Evolutionary conservation across 2,888 invertebrate species (phyloP).

Genomic region (Erebia ligea): DNA sequence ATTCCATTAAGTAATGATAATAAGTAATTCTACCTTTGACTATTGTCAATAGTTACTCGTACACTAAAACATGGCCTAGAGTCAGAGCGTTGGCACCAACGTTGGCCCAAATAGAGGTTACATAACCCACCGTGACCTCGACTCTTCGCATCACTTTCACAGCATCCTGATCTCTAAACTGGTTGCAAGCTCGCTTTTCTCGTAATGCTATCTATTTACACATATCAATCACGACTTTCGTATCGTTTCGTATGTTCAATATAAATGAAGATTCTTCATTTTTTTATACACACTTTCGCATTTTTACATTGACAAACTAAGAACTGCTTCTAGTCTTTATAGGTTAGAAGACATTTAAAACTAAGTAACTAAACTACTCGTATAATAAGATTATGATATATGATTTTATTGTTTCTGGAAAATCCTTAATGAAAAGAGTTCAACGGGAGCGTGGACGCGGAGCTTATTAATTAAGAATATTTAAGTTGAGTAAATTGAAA

Average conservation of each 20-base stretch:
- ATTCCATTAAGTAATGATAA: too few species aligned
- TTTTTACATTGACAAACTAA: too few species aligned
- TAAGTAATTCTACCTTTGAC: background rate
- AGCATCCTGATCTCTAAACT: conserved; percentile 21
- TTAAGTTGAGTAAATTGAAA: background rate
- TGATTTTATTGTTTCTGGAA: background rate
- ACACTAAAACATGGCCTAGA: background rate
- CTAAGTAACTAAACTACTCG: too few species aligned
- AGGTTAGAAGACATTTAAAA: too few species aligned
- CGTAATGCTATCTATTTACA: background rate
- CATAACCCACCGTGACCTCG: conserved; percentile 19
- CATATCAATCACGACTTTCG: background rate
- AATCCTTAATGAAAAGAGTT: conserved; percentile 12
- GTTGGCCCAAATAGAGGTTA: conserved; percentile 14
- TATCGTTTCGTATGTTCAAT: background rate
- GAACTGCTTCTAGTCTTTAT: too few species aligned
- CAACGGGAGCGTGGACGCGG: conserved; percentile 2
- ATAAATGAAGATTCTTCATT: too few species aligned
- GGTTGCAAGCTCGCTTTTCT: conserved; percentile 17
- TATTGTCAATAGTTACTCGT: background rate
- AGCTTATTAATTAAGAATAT: background rate
- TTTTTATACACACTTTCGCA: too few species aligned
- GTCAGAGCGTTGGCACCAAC: background rate
- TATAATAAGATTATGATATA: background rate
- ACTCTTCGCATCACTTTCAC: conserved; percentile 20